These are phyloP conservation scores for Verasper variegatus DNA, from an alignment of 2,113 vertebrate species.

Conservation along the genomic window DNA sequence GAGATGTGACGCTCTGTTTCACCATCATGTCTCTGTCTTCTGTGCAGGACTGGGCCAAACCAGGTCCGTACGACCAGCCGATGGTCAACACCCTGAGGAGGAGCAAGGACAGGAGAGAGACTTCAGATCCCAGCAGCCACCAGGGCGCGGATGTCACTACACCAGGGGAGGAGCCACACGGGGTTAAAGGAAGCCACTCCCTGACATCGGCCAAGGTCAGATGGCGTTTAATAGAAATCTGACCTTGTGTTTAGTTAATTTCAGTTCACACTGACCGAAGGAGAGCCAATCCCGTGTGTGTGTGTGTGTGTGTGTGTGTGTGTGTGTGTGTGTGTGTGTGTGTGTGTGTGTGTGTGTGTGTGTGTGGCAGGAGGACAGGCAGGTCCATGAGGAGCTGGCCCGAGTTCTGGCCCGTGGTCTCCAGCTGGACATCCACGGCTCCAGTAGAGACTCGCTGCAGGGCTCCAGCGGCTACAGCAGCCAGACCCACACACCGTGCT, in stretches of 20 bases:
- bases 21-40: too few relatives aligned
- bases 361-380: conserved; percentile 81
- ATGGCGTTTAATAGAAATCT: not conserved
- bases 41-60: conserved; percentile 93
- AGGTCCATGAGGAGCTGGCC: conserved; percentile 88
- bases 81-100: conserved; percentile 89
- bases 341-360: not conserved
- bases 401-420: conserved; percentile 88
- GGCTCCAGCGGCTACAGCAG: conserved; percentile 96
- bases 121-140: conserved; percentile 73
- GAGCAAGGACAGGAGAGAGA: conserved; percentile 87
- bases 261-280: not conserved
- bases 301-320: conserved; percentile 10
- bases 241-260: not conserved
- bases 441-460: conserved; percentile 92
- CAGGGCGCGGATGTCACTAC: conserved; percentile 62
- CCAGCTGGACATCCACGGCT: conserved; percentile 90
- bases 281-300: not conserved
- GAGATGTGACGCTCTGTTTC: not conserved
- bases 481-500: conserved; percentile 93
- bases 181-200: conserved; percentile 81
- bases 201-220: conserved; percentile 81
- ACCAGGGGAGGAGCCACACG: conserved; percentile 82
- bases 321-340: conserved; percentile 10
- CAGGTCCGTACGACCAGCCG: conserved; percentile 92